phyloP scores from a whole-genome alignment of 2,797 vertebrate genomes.

The Fundulus diaphanus region DNA sequence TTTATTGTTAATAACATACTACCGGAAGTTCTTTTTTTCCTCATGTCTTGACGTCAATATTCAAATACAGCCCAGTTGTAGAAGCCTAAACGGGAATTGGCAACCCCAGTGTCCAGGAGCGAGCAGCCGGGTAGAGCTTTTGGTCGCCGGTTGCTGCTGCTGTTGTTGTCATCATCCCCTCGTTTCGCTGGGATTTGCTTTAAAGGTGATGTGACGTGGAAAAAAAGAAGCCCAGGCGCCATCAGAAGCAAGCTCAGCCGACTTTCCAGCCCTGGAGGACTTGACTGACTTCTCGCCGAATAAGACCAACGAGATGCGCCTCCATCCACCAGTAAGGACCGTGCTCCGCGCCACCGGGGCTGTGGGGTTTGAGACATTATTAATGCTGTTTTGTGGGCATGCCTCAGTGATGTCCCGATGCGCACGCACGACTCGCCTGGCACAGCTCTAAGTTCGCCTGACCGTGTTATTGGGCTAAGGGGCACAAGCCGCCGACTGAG shows the following conservation, averaged over 20 bases:
- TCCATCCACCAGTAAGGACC: constrained; percentile 62
- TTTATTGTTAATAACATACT: constrained; percentile 50
- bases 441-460: constrained; percentile 53
- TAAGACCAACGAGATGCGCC: constrained; percentile 50
- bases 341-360: not conserved
- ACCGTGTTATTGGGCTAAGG: constrained; percentile 57
- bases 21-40: constrained; percentile 17
- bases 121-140: constrained; percentile 42
- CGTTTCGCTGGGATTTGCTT: constrained; percentile 9
- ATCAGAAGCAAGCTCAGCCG: constrained; percentile 44
- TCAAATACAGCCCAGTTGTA: constrained; percentile 70
- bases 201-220: constrained; percentile 55
- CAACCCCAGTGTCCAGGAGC: constrained; percentile 56
- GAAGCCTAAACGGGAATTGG: constrained; percentile 73
- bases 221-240: constrained; percentile 39
- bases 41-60: constrained; percentile 19
- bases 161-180: constrained; percentile 10
- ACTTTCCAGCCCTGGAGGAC: constrained; percentile 50
- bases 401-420: constrained; percentile 25
- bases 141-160: constrained; percentile 26
- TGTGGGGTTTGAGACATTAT: not conserved
- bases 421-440: constrained; percentile 44
- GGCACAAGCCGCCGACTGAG: constrained; percentile 43
- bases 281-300: constrained; percentile 49
- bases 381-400: constrained; percentile 8